Base-by-base conservation (phyloP, 2,888 invertebrate genomes). In the Drosophila mercatorum region DNA sequence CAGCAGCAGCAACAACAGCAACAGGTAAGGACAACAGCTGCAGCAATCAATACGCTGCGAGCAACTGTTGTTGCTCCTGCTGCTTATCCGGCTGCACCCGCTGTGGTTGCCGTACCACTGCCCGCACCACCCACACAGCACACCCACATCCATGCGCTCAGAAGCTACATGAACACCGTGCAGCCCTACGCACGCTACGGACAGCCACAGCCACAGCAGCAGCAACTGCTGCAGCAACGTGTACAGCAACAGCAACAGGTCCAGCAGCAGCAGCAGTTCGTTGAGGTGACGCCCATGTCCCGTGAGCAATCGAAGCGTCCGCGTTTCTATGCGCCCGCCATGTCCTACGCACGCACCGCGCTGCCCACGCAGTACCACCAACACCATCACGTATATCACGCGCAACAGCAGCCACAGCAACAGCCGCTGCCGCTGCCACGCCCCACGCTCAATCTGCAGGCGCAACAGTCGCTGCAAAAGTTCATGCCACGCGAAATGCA, bases 161-260 rank as follows among this genome's bases (percentile, higher is more conserved):
- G 84, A 38, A 91, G 89, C 65, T 91, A 87, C 49, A 91, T 91
- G 92, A 83, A 74, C 38, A 80, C 71, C 0, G 89, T 91, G 38
- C 84, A 91, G 43, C 86, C 92, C 1, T 82, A 66, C 26, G 82
- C 87, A 12, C 89, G 91, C n/a, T 91, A 92, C 36, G 91, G 80
- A 0, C 68, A 72, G 76, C 71, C 80, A 22, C 68, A 75, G 66
- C 28, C 28, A 28, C 82, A 64, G 57, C 83, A 56, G 17, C 71
- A 64, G 10, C 77, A 65, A 1, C 53, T 28, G 10, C 73, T 69
- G 22, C 69, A 68, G 28, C 76, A 61, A 3, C 57, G n/a, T 4
- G 44, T 36, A 51, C 77, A 60, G 11, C 79, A 60, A 10, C 79
- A 71, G 36, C 80, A 56, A 8, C 72, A 72, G 1, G 72, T 56